A percentile compares a stretch with the other conserved stretches of the same genome.
phyloP scores from a whole-genome alignment of 2,888 invertebrate genomes.

The Trissonchulus sp. region DNA sequence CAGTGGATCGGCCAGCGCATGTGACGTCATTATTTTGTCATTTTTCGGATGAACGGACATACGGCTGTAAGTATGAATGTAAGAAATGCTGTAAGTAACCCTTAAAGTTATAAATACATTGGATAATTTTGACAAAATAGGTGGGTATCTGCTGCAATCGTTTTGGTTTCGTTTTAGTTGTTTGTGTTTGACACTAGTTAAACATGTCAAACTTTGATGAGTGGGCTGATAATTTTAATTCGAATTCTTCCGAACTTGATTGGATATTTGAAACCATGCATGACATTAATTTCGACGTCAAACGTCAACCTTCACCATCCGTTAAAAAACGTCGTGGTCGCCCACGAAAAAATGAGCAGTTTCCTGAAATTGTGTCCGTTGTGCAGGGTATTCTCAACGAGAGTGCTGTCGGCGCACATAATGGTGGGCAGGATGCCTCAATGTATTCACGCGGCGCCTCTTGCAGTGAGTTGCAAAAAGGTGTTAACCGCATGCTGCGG shows the following conservation, averaged over 20 bases:
- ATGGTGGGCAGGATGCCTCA: not conserved
- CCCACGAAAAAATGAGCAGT: not conserved
- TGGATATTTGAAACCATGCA: not conserved
- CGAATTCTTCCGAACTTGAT: not conserved
- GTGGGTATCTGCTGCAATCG: too few species aligned
- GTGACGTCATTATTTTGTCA: too few species aligned
- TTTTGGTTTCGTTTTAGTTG: too few species aligned
- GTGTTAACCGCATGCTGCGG: not conserved
- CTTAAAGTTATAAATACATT: too few species aligned
- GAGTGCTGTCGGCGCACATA: not conserved
- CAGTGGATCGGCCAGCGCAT: too few species aligned
- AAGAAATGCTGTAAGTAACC: too few species aligned
- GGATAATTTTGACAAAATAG: too few species aligned
- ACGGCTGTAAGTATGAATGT: too few species aligned
- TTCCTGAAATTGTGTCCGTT: not conserved
- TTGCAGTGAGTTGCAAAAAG: not conserved
- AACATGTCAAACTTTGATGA: not conserved
- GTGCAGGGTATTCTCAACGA: not conserved
- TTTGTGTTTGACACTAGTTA: too few species aligned
- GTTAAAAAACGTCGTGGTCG: not conserved
- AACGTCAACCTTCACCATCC: too few species aligned
- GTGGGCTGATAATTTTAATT: not conserved
- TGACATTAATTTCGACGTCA: not conserved
- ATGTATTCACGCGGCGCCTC: not conserved
- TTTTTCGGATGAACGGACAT: too few species aligned